Conservation (phyloP, 2,888 invertebrate species). For the Microplitis manilae region DNA sequence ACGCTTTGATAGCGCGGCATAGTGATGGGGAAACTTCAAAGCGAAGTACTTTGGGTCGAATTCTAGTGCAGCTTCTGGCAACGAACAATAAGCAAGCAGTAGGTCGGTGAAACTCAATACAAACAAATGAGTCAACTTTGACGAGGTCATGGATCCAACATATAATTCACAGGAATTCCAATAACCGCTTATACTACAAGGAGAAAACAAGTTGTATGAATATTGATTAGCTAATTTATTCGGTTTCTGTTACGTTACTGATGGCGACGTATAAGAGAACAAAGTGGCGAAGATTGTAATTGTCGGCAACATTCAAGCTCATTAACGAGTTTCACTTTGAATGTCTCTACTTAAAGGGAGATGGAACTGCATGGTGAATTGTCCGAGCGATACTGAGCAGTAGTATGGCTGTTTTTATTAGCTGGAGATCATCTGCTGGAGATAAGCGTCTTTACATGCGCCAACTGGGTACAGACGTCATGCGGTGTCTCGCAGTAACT, state of each 20-base stretch:
- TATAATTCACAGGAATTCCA: not conserved
- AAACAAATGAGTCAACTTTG: not conserved
- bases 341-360: not conserved
- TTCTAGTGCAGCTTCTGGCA: not conserved
- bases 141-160: not conserved
- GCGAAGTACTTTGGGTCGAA: not conserved
- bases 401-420: not conserved
- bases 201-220: not conserved
- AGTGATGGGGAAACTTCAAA: not conserved
- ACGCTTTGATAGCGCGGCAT: not conserved
- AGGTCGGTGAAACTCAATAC: not conserved
- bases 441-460: not conserved
- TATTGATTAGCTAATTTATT: not conserved
- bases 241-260: not conserved
- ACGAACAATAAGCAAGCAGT: no score
- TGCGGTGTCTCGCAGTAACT: not conserved
- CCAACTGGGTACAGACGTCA: slow-evolving; percentile 2
- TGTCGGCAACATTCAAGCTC: not conserved
- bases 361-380: slow-evolving; percentile 3
- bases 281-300: not conserved
- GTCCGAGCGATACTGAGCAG: not conserved
- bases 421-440: not conserved
- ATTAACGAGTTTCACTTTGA: not conserved
- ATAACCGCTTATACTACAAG: not conserved
- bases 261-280: not conserved